A percentile compares a stretch with the other conserved stretches of the same genome.
Conservation (phyloP, 2,888 invertebrate genomes). For the Acholoe squamosa region DNA sequence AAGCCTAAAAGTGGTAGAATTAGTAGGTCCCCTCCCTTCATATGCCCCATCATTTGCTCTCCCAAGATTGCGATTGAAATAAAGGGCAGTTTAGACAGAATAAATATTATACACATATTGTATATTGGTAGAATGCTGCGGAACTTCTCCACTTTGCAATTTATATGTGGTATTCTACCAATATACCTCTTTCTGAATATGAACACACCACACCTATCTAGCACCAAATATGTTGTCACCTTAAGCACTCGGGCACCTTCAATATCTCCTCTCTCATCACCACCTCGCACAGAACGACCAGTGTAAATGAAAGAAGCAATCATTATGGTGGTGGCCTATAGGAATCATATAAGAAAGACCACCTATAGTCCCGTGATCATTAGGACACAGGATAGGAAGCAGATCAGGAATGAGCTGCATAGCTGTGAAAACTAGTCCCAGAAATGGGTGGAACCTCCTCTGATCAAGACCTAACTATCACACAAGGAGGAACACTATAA, state of each 20-base stretch:
- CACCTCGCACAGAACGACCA: background rate
- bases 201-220: background rate
- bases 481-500: too few species aligned
- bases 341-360: too few species aligned
- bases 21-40: background rate
- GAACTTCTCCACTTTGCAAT: background rate
- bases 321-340: too few species aligned
- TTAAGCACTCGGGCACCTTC: background rate
- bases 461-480: too few species aligned
- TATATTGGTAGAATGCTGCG: constrained; percentile 52
- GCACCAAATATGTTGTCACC: constrained; percentile 14
- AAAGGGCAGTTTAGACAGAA: constrained; percentile 38
- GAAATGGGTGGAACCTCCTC: too few species aligned
- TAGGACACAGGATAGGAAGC: too few species aligned
- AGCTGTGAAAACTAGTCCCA: too few species aligned
- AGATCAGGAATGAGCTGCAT: too few species aligned
- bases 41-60: background rate
- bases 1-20: too few species aligned
- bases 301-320: too few species aligned
- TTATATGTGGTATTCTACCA: constrained; percentile 49
- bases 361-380: too few species aligned
- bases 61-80: constrained; percentile 56
- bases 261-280: background rate
- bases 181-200: constrained; percentile 38
- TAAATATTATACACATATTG: background rate